Evolutionary conservation across 2,113 vertebrate genomes (phyloP), one percentile per base, ranked within the genome.

Genomic region (Laterallus jamaicensis): DNA sequence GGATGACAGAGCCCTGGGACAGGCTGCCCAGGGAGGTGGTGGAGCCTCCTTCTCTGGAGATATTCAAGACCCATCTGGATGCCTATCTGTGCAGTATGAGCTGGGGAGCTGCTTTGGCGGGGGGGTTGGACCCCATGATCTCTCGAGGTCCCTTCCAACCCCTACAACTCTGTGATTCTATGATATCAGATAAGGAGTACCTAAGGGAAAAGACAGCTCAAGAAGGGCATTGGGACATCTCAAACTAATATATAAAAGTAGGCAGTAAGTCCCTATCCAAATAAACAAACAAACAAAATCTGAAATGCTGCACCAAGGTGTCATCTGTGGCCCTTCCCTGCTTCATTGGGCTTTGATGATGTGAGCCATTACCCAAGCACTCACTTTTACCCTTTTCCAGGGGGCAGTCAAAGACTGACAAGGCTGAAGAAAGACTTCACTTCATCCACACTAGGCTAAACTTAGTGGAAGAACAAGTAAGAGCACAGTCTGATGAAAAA

Each of bases 131-230:
- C 35, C 35, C 35, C 35, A 35, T 35, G 35, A 35, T 35, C 35
- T 35, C 35, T 35, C 35, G 35, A 35, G 35, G 35, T 35, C 35
- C 35, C 35, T 35, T 35, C 35, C 35, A 35, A 35, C 35, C 35
- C 35, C 35, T 35, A 35, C 35, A 35, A 35, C 35, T 35, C 35
- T 35, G 35, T 35, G 35, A 35, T 35, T 35, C 35, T 35, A 35
- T 35, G 35, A 35, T 35, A 35, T 42, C 25, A 64, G 52, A 35
- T 32, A 55, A 74, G 3, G 10, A 0, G 0, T 13, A 15, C 4
- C 14, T 37, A 31, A 59, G 68, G 49, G 18, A 82, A 35, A 63
- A 31, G 8, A 39, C 3, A 54, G 7, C 35, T 49, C 78, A 47
- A 14, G 44, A 66, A 68, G 8, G 11, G 15, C 62, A 44, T 39